phyloP scores from a whole-genome alignment of 2,113 vertebrate species.

The Sceloporus tristichus region DNA sequence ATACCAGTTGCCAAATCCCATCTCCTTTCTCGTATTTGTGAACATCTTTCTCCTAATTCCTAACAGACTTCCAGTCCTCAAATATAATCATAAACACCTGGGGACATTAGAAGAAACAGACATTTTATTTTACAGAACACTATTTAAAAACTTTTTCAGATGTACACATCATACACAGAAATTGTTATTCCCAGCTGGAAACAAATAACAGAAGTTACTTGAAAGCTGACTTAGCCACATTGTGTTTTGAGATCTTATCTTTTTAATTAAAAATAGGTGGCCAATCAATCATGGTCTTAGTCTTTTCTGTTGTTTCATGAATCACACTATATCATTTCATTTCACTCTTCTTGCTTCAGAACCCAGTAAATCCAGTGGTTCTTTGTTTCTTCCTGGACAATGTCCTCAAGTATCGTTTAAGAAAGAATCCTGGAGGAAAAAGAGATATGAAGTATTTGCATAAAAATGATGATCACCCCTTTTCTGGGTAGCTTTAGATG shows the following conservation, averaged over 20 bases:
- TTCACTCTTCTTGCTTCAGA: slow-evolving; percentile 6
- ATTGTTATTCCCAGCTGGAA: not conserved
- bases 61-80: not conserved
- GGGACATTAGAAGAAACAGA: not conserved
- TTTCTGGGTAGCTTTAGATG: not conserved
- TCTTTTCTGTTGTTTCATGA: slow-evolving; percentile 7
- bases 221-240: not conserved
- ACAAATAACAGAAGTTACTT: slow-evolving; percentile 19
- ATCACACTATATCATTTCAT: slow-evolving; percentile 1
- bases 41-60: not conserved
- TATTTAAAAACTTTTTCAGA: not conserved
- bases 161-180: not conserved
- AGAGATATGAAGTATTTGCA: not conserved
- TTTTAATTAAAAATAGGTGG: slow-evolving; percentile 30
- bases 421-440: not conserved
- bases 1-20: not conserved
- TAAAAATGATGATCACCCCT: not conserved
- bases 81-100: no score
- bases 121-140: not conserved
- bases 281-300: slow-evolving; percentile 22
- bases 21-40: not conserved
- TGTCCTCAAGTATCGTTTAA: not conserved
- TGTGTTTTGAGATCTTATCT: slow-evolving; percentile 19
- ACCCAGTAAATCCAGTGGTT: slow-evolving; percentile 4
- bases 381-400: not conserved